Conservation (phyloP, 2,797 vertebrate species). For the Sebastes itinus region DNA sequence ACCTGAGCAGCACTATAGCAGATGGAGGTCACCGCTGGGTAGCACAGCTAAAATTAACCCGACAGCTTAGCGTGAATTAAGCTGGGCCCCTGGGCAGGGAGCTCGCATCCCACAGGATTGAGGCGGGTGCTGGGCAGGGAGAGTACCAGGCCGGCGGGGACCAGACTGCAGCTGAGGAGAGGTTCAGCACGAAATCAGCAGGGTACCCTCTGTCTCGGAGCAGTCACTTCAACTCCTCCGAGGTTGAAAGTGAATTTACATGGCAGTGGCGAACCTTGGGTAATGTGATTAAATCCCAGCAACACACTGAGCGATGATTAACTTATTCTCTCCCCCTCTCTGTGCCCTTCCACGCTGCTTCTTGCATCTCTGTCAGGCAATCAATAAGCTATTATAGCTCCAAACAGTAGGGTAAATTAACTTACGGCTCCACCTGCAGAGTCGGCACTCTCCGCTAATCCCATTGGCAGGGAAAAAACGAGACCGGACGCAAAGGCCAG, state of each 20-base stretch:
- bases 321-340: conserved; percentile 77
- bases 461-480: conserved; percentile 73
- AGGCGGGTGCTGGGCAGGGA: conserved; percentile 38
- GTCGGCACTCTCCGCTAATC: conserved; percentile 81
- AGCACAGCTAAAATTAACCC: conserved; percentile 66
- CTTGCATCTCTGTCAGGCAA: conserved; percentile 80
- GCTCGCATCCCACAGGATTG: conserved; percentile 49
- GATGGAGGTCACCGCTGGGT: conserved; percentile 61
- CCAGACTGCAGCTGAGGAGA: conserved; percentile 42
- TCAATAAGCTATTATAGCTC: conserved; percentile 87
- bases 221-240: conserved; percentile 54
- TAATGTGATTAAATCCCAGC: conserved; percentile 78
- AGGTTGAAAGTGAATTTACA: conserved; percentile 73
- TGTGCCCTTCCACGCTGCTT: conserved; percentile 67
- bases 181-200: conserved; percentile 36
- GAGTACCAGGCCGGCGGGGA: conserved; percentile 25
- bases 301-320: conserved; percentile 78
- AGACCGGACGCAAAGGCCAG: conserved; percentile 55
- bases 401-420: conserved; percentile 82
- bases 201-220: conserved; percentile 28
- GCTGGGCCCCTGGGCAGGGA: conserved; percentile 46
- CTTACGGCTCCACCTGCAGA: conserved; percentile 81
- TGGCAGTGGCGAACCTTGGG: conserved; percentile 69
- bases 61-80: conserved; percentile 62
- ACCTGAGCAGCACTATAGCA: conserved; percentile 58